phyloP scores from a whole-genome alignment of 2,888 invertebrate genomes.

The Andrena chrysosceles region DNA sequence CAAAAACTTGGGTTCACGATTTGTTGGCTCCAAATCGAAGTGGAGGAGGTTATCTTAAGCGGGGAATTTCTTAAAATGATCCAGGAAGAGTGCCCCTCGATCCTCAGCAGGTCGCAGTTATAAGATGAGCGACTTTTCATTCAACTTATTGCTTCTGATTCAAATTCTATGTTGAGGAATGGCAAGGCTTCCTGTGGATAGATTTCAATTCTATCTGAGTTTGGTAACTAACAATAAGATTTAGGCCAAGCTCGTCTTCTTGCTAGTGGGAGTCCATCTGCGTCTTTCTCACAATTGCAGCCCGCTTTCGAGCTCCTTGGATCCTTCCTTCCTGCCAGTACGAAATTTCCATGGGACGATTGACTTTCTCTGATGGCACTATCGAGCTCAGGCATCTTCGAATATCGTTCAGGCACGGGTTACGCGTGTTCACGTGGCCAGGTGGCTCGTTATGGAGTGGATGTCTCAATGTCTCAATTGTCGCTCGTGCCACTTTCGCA shows the following conservation, averaged over 20 bases:
- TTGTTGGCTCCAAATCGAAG: no score
- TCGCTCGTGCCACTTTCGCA: conserved; percentile 46
- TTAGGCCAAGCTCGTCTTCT: not conserved
- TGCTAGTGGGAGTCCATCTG: not conserved
- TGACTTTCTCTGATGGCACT: conserved; percentile 63
- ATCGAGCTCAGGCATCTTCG: conserved; percentile 57
- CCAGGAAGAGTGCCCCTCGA: not conserved
- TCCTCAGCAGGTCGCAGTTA: no score
- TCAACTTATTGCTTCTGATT: no score
- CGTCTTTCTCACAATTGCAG: not conserved
- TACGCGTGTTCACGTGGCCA: conserved; percentile 12
- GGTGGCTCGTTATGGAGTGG: not conserved
- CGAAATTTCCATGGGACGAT: conserved; percentile 57
- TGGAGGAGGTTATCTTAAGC: no score
- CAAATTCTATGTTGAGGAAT: no score
- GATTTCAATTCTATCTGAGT: no score
- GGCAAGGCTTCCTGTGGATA: no score
- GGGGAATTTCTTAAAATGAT: no score
- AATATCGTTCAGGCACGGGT: conserved; percentile 18
- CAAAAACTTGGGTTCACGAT: no score
- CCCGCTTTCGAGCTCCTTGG: not conserved
- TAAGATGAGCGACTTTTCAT: no score
- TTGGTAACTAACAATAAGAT: not conserved
- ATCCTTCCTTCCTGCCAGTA: not conserved
- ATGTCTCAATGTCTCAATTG: conserved; percentile 41